phyloP scores from a whole-genome alignment of 2,113 vertebrate genomes.

The Nycticebus coucang region DNA sequence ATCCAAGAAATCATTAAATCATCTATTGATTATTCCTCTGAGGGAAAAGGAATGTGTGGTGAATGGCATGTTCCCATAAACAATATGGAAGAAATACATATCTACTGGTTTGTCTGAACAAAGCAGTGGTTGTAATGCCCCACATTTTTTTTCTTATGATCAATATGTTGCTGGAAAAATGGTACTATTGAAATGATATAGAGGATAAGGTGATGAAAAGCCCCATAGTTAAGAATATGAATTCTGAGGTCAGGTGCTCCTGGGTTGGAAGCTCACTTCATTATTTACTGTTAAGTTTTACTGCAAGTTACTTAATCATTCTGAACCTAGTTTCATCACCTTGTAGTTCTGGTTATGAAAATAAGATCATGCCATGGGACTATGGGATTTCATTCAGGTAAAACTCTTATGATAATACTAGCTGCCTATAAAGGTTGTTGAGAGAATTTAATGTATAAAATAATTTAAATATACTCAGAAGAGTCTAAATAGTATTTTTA shows the following conservation, averaged over 20 bases:
- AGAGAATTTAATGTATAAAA: background rate
- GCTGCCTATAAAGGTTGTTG: background rate
- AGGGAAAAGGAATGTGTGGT: background rate
- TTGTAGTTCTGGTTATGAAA: slow-evolving; percentile 4
- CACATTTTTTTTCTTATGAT: background rate
- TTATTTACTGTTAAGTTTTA: background rate
- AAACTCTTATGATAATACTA: background rate
- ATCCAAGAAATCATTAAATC: background rate
- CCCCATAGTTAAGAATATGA: background rate
- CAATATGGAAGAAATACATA: background rate
- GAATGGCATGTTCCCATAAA: background rate
- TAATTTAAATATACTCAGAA: background rate
- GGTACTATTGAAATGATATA: background rate
- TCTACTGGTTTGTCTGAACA: background rate
- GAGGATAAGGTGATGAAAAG: background rate
- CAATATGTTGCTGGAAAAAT: background rate
- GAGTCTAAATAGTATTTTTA: background rate
- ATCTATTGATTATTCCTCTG: background rate
- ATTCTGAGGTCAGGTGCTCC: background rate
- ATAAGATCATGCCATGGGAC: background rate
- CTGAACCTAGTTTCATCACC: background rate
- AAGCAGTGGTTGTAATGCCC: background rate
- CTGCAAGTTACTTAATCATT: background rate
- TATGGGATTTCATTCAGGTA: background rate
- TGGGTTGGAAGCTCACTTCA: background rate